Percentiles rank a stretch among this genome's conserved stretches.
phyloP scores from a whole-genome alignment of 1,140 invertebrate species.

The Thalassaphorura encarpata region DNA sequence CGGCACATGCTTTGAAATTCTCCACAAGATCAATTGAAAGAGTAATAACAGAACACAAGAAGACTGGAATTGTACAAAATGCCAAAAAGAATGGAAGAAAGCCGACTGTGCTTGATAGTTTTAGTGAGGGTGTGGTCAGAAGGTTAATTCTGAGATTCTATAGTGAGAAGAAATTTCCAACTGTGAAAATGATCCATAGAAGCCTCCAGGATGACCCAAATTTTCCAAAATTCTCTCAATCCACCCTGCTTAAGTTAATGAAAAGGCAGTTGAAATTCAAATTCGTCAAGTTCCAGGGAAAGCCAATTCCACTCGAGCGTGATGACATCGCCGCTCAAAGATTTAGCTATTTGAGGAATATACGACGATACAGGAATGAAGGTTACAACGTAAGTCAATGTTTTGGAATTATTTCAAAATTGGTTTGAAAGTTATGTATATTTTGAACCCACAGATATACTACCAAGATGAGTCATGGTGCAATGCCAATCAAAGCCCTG shows the following conservation, averaged over 20 bases:
- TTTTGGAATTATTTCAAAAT: not conserved
- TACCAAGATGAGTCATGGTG: slow-evolving; percentile 3
- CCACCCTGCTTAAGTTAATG: slow-evolving; percentile 1
- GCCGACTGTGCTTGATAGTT: no score
- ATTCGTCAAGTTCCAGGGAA: not conserved
- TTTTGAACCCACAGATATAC: not conserved
- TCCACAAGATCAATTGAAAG: no score
- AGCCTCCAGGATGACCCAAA: not conserved
- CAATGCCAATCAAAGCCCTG: not conserved
- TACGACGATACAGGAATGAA: not conserved
- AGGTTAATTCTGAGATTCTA: not conserved
- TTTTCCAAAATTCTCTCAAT: not conserved
- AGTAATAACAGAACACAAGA: no score
- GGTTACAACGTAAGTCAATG: not conserved
- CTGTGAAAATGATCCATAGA: not conserved
- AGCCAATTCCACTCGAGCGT: slow-evolving; percentile 2
- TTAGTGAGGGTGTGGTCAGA: slow-evolving; percentile 1
- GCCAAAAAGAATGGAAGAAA: no score
- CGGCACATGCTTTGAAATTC: no score
- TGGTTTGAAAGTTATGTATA: not conserved
- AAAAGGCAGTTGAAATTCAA: slow-evolving; percentile 4
- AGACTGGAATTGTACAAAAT: no score
- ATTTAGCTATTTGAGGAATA: not conserved
- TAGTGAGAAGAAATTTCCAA: not conserved
- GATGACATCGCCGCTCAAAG: not conserved